phyloP scores from a whole-genome alignment of 2,113 vertebrate species.

The Arvicanthis niloticus region DNA sequence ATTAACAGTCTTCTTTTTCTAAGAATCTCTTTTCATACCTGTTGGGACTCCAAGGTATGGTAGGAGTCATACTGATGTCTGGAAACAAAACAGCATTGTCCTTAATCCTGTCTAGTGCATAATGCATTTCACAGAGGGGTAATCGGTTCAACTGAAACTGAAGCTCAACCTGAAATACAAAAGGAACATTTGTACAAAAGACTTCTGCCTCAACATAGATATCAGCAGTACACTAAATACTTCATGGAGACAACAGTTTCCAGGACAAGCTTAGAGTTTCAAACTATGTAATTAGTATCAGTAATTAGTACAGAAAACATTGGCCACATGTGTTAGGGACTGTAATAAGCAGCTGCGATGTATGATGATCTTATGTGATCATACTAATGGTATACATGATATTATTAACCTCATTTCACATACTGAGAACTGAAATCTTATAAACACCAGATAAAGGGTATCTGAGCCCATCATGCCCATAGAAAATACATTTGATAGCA shows the following conservation, averaged over 20 bases:
- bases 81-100: constrained; percentile 97
- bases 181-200: constrained; percentile 61
- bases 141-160: constrained; percentile 98
- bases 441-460: constrained; percentile 6
- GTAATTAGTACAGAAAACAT: neutral
- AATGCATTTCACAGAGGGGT: constrained; percentile 99
- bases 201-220: neutral
- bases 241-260: neutral
- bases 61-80: constrained; percentile 94
- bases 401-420: neutral
- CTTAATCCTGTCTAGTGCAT: constrained; percentile 97
- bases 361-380: neutral
- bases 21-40: constrained; percentile 87
- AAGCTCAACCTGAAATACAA: constrained; percentile 94
- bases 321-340: neutral
- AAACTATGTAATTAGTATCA: neutral
- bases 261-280: neutral
- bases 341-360: neutral
- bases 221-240: neutral
- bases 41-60: constrained; percentile 99
- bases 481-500: constrained; percentile 39
- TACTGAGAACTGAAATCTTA: neutral
- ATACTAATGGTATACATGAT: neutral
- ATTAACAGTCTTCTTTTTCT: constrained; percentile 49
- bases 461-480: neutral